These are phyloP conservation scores for Portevinia maculata DNA, from an alignment of 2,888 invertebrate genomes.

Conservation along the genomic window DNA sequence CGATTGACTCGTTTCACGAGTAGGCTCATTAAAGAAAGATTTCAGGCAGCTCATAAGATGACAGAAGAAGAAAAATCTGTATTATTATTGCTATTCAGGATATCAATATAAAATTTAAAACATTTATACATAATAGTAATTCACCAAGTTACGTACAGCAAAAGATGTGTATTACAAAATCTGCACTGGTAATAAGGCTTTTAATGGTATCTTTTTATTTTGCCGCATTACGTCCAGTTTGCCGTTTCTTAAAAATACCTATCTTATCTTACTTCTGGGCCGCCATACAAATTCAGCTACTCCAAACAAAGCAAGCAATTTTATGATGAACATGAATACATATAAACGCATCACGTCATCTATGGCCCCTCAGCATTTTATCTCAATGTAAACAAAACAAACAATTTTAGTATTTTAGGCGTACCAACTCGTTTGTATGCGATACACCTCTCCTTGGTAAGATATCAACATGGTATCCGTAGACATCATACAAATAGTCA, in stretches of 20 bases:
- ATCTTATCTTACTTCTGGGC: neutral
- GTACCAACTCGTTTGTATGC: slow-evolving; percentile 52
- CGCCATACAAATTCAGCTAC: slow-evolving; percentile 35
- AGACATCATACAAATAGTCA: slow-evolving; percentile 33
- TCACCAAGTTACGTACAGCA: too few species aligned
- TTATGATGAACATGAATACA: slow-evolving; percentile 62
- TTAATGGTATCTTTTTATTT: too few species aligned
- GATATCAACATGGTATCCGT: slow-evolving; percentile 38
- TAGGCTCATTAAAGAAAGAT: too few species aligned
- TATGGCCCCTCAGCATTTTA: slow-evolving; percentile 59
- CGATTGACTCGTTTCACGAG: too few species aligned
- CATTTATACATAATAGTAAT: too few species aligned
- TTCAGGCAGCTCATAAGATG: too few species aligned
- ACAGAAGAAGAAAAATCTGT: too few species aligned
- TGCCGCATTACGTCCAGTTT: too few species aligned
- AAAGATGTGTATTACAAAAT: too few species aligned
- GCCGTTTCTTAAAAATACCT: neutral
- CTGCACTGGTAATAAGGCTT: too few species aligned
- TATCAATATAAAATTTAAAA: too few species aligned
- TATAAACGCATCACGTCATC: slow-evolving; percentile 37
- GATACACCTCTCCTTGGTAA: slow-evolving; percentile 38
- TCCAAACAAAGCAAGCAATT: slow-evolving; percentile 62
- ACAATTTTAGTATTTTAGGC: slow-evolving; percentile 68
- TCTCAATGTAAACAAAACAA: slow-evolving; percentile 69
- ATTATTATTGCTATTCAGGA: too few species aligned